Evolutionary conservation across 2,113 vertebrate genomes (phyloP).

Genomic region (Lathamus discolor): DNA sequence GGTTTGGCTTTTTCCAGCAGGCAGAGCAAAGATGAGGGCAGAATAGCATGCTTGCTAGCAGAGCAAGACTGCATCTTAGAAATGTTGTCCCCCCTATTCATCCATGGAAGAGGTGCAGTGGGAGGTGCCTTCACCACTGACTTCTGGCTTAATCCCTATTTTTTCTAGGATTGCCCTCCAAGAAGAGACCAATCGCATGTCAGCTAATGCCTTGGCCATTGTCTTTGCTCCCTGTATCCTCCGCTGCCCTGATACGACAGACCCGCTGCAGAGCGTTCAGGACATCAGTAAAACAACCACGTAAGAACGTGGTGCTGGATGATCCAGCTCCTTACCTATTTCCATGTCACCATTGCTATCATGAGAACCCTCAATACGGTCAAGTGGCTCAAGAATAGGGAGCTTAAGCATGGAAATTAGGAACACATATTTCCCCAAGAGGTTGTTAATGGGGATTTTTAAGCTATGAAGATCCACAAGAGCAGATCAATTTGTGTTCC

Average conservation of each 20-base stretch:
- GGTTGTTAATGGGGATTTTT: not conserved
- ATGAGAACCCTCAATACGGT: not conserved
- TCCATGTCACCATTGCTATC: not conserved
- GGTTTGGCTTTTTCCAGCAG: not conserved
- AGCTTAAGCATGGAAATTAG: not conserved
- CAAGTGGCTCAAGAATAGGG: not conserved
- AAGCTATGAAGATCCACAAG: not conserved
- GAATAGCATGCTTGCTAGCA: not conserved
- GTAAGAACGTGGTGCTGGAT: conserved; percentile 71
- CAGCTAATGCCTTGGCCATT: conserved; percentile 94
- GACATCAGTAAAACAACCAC: conserved; percentile 98
- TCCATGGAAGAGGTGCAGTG: not conserved
- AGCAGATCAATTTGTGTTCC: not conserved
- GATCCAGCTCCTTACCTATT: not conserved
- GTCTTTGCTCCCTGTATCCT: conserved; percentile 98
- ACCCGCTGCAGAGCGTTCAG: conserved; percentile 94
- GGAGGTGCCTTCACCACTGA: not conserved
- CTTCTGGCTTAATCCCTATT: not conserved
- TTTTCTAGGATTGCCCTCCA: conserved; percentile 87
- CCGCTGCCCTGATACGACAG: conserved; percentile 91
- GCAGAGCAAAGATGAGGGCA: not conserved
- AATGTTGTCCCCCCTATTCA: not conserved
- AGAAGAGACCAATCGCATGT: conserved; percentile 98
- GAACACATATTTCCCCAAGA: not conserved
- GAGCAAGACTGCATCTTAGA: not conserved